These are phyloP conservation scores for Diphyllodes magnificus DNA, from an alignment of 2,113 vertebrate genomes.

Conservation along the genomic window DNA sequence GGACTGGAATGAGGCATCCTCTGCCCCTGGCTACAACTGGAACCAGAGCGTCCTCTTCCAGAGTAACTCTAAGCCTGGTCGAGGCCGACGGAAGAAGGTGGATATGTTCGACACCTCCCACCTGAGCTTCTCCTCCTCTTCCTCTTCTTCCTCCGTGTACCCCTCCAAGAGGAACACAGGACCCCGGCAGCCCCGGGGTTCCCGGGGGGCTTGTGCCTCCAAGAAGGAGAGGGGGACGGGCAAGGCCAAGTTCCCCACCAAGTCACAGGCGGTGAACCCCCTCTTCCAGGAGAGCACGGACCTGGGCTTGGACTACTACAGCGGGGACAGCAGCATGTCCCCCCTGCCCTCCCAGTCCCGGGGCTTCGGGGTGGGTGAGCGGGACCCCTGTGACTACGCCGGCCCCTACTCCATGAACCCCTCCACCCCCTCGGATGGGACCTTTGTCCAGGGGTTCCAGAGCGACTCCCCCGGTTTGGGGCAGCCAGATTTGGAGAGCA, in stretches of 20 bases:
- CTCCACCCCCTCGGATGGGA: constrained; percentile 93
- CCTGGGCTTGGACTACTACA: constrained; percentile 92
- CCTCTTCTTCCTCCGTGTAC: constrained; percentile 86
- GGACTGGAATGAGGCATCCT: constrained; percentile 96
- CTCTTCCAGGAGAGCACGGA: constrained; percentile 89
- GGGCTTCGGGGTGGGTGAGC: constrained; percentile 81
- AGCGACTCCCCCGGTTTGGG: constrained; percentile 91
- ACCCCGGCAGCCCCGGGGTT: constrained; percentile 85
- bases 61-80: constrained; percentile 88
- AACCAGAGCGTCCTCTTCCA: constrained; percentile 98
- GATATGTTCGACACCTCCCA: constrained; percentile 85
- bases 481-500: constrained; percentile 78
- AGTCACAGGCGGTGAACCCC: constrained; percentile 76
- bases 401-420: constrained; percentile 96
- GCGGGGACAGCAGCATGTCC: constrained; percentile 95
- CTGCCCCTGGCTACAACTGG: constrained; percentile 94
- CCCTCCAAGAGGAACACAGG: constrained; percentile 84
- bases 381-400: constrained; percentile 91
- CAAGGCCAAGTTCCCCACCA: constrained; percentile 83
- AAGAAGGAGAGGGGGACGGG: constrained; percentile 87
- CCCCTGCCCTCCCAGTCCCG: constrained; percentile 88
- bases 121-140: constrained; percentile 81
- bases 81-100: constrained; percentile 91
- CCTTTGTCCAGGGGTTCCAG: constrained; percentile 89
- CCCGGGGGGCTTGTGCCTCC: constrained; percentile 82